Base-by-base conservation (phyloP, 2,888 invertebrate genomes). In the Hemicrepidius hirtus region DNA sequence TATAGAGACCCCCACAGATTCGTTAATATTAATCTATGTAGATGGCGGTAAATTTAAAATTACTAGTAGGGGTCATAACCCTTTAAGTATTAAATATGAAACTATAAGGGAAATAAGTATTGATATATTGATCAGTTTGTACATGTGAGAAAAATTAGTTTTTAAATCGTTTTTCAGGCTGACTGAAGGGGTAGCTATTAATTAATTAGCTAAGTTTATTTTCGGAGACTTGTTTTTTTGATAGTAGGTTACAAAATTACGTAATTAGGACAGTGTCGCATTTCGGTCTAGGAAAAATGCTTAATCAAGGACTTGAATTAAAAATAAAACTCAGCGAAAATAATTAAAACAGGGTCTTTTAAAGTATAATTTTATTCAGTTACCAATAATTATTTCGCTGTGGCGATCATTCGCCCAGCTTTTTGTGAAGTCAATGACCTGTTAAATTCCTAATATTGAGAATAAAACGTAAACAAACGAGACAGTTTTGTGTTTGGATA, bases 371-470 rank as follows among this genome's bases (percentile, higher is more conserved):
- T 18, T 50, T 66, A 28, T 24, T n/a, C 24, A 35, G 41, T 37
- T 66, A 41, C 55, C 66, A 55, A 66, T 55, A 66, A 53, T 66
- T 37, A 40, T 66, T 66, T 66, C 66, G 55, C 55, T 1, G 10
- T 55, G 55, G 55, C 53, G 68, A 62, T 21, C 68, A 73, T 68
- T 65, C 49, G 68, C 73, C 68, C 68, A 64, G 63, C 60, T 65
- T 68, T 73, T 73, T 37, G 57, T 44, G 65, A 72, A 70, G 77
- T 77, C 77, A 75, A 72, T 77, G 77, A 77, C 77, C 77, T 72
- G 66, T 71, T 70, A 68, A 77, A 75, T 60, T 74, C 62, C 21
- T 55, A 65, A 59, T 67, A 68, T 53, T 70, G 46, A 20, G 35
- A 46, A 55, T 46, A 60, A 68, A 60, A 60, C 37, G 24, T 62